Conservation (phyloP, 2,888 invertebrate genomes). For the Lumbricus terrestris region DNA sequence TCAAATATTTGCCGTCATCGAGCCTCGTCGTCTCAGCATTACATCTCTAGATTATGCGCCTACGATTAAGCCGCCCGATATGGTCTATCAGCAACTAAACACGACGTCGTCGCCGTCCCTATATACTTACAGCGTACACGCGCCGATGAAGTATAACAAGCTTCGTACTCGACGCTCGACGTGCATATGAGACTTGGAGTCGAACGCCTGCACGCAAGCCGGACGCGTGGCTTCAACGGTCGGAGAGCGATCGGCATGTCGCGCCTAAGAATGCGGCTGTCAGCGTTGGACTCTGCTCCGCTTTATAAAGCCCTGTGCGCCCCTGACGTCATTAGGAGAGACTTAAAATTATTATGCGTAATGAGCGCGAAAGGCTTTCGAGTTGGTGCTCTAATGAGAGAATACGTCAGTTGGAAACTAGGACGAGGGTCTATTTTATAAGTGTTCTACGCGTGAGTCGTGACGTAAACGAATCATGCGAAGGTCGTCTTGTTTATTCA, state of each 20-base stretch:
- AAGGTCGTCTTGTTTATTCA: not conserved
- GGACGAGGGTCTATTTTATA: not conserved
- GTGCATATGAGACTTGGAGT: not conserved
- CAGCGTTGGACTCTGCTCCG: not conserved
- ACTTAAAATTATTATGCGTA: not conserved
- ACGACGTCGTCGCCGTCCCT: not conserved
- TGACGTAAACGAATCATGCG: not conserved
- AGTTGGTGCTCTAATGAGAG: not conserved
- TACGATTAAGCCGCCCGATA: conserved; percentile 9
- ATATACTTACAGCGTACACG: not conserved
- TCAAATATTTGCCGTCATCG: conserved; percentile 3
- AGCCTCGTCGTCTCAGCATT: not conserved
- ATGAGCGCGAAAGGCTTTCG: not conserved
- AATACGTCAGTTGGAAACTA: not conserved
- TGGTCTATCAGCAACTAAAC: not conserved
- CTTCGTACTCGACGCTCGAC: not conserved
- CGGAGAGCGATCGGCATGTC: not conserved
- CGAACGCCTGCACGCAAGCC: not conserved
- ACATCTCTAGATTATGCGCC: conserved; percentile 11
- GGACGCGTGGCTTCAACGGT: not conserved
- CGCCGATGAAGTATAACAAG: not conserved
- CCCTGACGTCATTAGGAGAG: not conserved
- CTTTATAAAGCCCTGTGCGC: not conserved
- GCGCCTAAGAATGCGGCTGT: not conserved
- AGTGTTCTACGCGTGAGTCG: not conserved